A percentile compares a stretch with the other conserved stretches of the same genome.
Evolutionary conservation across 2,888 invertebrate genomes (phyloP).

Genomic region (Tubulanus polymorphus): DNA sequence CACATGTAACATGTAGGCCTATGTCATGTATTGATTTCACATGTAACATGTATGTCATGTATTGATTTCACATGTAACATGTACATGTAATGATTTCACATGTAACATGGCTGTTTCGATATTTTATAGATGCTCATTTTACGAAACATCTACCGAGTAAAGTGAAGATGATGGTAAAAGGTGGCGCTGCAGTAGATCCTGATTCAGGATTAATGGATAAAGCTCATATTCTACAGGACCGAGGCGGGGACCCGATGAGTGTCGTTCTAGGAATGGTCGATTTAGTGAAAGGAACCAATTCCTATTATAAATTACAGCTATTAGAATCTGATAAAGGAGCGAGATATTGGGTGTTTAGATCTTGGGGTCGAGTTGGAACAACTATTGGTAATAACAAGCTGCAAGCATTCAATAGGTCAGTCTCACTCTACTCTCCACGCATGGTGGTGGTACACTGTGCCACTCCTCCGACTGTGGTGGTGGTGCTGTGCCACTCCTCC

Average conservation of each 20-base stretch:
- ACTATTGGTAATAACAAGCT: slow-evolving; percentile 67
- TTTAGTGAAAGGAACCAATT: slow-evolving; percentile 81
- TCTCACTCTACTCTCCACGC: too few species aligned
- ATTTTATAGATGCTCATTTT: slow-evolving; percentile 33
- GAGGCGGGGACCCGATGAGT: slow-evolving; percentile 65
- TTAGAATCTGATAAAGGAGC: slow-evolving; percentile 66
- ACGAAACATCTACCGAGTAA: slow-evolving; percentile 55
- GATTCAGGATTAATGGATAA: slow-evolving; percentile 72
- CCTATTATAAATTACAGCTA: slow-evolving; percentile 90
- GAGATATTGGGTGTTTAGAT: slow-evolving; percentile 74
- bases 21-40: too few species aligned
- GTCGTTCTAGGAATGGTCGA: slow-evolving; percentile 81
- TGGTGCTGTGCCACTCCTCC: too few species aligned
- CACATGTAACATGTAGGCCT: too few species aligned
- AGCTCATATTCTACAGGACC: slow-evolving; percentile 68
- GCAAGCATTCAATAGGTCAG: too few species aligned
- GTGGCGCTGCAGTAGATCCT: slow-evolving; percentile 89
- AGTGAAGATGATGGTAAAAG: slow-evolving; percentile 70
- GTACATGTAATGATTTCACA: too few species aligned
- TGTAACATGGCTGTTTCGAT: too few species aligned
- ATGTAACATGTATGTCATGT: too few species aligned
- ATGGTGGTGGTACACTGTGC: too few species aligned
- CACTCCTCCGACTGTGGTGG: too few species aligned
- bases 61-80: too few species aligned
- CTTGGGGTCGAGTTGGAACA: slow-evolving; percentile 97